Base-by-base conservation (phyloP, 2,113 vertebrate genomes). In the Coracopsis vasa region DNA sequence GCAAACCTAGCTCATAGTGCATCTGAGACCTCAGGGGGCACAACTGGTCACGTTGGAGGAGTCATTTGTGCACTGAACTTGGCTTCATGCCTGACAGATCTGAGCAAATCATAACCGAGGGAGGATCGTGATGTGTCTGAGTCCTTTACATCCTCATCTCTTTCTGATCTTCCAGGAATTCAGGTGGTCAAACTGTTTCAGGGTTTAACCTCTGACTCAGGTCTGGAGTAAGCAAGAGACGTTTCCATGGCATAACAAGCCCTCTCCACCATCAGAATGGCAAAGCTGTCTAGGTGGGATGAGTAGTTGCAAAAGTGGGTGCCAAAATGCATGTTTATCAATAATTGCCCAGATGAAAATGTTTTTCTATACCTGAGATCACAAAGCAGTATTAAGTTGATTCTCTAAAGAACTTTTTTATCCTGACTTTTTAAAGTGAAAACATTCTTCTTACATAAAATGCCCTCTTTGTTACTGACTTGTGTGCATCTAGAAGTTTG, bases 11-110 rank as follows among this genome's bases (percentile, higher is more conserved):
- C 4, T 3, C 37, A 72, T 1, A 2, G 58, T 8, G 35, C 12
- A 20, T 3, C 67, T 31, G 75, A 53, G 80, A 67, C 42, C 0
- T 6, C 54, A 58, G 54, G 27, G 31, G 21, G 5, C 50, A 82
- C 0, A 0, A 39, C 33, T 25, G 62, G 11, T n/a, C 4, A 2
- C 0, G 0, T 21, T 60, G 53, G 41, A 62, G 28, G n/a, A 91
- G 33, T 29, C 16, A 48, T 86, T 72, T 1, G 2, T 41, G 28
- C 41, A 1, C 50, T 53, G 50, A 62, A 27, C 14, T 21, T 42
- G 17, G 15, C 47, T 69, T 75, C 48, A 31, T 0, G 0, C 10
- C 44, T 77, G 60, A 39, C 16, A 50, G 66, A 75, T 48, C 33
- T 64, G 42, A 67, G 16, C 31, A 67, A 75, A 67, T 13, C 13